Evolutionary conservation across 2,797 vertebrate genomes (phyloP), one percentile per base, ranked within the genome.

Genomic region (Enteromius trimaculatus): DNA sequence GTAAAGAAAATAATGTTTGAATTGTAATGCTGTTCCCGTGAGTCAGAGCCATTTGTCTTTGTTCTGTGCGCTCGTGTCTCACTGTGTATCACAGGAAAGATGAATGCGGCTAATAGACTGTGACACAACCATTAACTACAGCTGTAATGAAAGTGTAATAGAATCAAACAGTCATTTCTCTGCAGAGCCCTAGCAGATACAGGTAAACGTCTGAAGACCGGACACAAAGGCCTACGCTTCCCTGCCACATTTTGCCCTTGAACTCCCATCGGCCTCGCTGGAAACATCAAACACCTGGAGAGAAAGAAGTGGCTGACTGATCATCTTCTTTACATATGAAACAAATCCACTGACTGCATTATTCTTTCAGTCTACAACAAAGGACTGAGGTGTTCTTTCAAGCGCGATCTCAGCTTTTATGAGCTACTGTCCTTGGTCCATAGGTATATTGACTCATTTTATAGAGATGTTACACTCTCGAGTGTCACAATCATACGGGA

Each of bases 31-130:
- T 69, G 79, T 88, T 87, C 89, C 86, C 60, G 85, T 78, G 87
- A 90, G 90, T 88, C 90, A 88, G 82, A 90, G 90, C 92, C 92
- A 94, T 94, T 94, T 91, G 91, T 95, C 93, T 95, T 94, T 93
- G 92, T 94, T 93, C 90, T 83, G 79, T 86, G 84, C 86, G 87
- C 85, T 77, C 91, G 92, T 93, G 92, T 92, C 89, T 92, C 89
- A 91, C 93, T 93, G 92, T 95, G 94, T 91, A 94, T 94, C 93
- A 93, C 91, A 91, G 92, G 87, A 89, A 90, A 95, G 94, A 95
- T 95, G 94, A 95, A 94, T 93, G 92, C 92, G 89, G 92, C 93
- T 95, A 95, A 95, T 94, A 95, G 94, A 93, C 93, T 94, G 94
- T 95, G 94, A 95, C 94, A 92, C 91, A 86, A 92, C 93, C 94